Evolutionary conservation across 2,797 vertebrate species (phyloP), one percentile per base, ranked within the genome.

Genomic region (Chanos chanos): DNA sequence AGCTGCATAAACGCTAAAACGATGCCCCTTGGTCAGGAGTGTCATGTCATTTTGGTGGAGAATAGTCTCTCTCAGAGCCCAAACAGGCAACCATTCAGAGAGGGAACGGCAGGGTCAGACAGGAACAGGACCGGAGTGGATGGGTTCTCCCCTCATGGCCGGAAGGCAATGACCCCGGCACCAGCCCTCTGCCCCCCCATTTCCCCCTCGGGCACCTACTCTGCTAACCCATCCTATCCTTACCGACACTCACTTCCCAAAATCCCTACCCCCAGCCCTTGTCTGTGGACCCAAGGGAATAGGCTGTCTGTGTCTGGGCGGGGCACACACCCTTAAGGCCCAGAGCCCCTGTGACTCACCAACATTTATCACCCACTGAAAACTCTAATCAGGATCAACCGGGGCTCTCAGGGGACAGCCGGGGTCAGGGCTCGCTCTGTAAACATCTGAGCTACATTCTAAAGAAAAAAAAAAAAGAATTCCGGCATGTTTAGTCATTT

Each of bases 151-250:
- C n/a, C n/a, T n/a, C n/a, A n/a, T n/a, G n/a, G n/a, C n/a, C n/a
- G 76, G 76, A 72, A 78, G 83, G 80, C 87, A 82, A 73, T 90
- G 92, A 93, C 90, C 89, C 86, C 81, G 81, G 85, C 87, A 89
- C 76, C 85, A 70, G 89, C 89, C 92, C 90, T 86, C 89, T 94
- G 87, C 89, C 90, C 89, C 85, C 84, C 67, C 77, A 85, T 77
- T 68, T 75, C 48, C 59, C 80, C 91, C 90, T 72, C 54, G 85
- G 92, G 91, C 91, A 87, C 76, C 85, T 76, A 84, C 85, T 86
- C 73, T 71, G 65, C 71, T 22, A 34, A 54, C 18, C 41, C 30
- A 44, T 19, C 55, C 44, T 54, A 57, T 12, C 72, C 6, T 81
- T 81, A 77, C 50, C 74, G 77, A 78, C 78, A 52, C 82, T 81